Conservation (phyloP, 92 coral and sea anemone species). For the Nematostella vectensis region DNA sequence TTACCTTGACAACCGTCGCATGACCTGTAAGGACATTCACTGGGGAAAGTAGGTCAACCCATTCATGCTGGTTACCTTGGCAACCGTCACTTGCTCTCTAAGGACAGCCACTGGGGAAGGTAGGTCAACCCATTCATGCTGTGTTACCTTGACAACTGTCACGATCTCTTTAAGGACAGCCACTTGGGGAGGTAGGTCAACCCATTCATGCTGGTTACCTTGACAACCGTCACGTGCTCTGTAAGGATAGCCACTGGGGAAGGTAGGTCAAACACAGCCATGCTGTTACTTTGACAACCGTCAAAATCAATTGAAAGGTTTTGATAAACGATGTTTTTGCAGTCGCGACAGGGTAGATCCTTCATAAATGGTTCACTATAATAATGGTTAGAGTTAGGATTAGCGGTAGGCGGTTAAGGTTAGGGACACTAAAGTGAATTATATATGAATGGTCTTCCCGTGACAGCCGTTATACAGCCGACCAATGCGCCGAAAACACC, state of each 20-base stretch:
- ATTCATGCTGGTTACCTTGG: conserved; percentile 23
- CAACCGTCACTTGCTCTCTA: conserved; percentile 59
- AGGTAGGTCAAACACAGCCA: conserved; percentile 22
- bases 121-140: conserved; percentile 7
- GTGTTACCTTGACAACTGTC: conserved; percentile 48
- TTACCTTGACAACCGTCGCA: conserved; percentile 54
- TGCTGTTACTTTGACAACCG: conserved; percentile 52
- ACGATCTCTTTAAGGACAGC: conserved; percentile 55
- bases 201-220: background rate
- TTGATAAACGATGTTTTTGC: no score
- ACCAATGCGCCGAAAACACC: no score
- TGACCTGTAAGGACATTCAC: conserved; percentile 58
- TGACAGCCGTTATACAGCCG: no score
- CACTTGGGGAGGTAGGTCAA: conserved; percentile 64
- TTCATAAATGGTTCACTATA: no score
- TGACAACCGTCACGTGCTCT: conserved; percentile 64
- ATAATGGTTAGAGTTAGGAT: no score
- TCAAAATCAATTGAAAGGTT: no score
- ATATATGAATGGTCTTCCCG: no score
- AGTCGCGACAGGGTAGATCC: no score
- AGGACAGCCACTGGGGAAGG: conserved; percentile 77
- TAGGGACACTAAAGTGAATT: no score
- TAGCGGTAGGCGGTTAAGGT: no score
- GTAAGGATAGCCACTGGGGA: conserved; percentile 72
- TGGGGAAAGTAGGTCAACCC: conserved; percentile 55